A percentile compares a stretch with the other conserved stretches of the same genome.
Evolutionary conservation across 2,113 vertebrate genomes (phyloP).

Genomic region (Phoxinus phoxinus): DNA sequence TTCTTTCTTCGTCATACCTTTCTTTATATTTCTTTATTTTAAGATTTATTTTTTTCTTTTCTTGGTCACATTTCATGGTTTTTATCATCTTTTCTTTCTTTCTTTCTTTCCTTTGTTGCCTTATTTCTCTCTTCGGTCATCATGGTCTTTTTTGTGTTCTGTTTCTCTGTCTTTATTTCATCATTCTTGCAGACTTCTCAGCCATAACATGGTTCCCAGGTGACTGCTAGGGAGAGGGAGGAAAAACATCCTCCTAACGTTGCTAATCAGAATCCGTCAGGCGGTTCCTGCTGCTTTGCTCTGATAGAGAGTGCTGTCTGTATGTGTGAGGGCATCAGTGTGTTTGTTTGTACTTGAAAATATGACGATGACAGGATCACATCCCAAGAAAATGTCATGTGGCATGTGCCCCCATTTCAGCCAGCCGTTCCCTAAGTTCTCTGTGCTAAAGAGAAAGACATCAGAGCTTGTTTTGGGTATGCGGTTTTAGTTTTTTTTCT

Average conservation of each 20-base stretch:
- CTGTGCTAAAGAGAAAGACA: background rate
- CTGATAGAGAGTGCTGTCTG: constrained; percentile 30
- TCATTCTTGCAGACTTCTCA: constrained; percentile 68
- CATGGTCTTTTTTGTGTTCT: too few relatives aligned
- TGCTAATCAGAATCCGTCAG: constrained; percentile 65
- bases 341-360: background rate
- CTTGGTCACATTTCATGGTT: background rate
- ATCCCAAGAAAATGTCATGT: background rate
- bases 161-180: constrained; percentile 13
- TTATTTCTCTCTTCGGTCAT: background rate
- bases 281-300: constrained; percentile 60
- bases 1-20: background rate
- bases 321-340: constrained; percentile 12
- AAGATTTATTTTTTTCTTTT: background rate
- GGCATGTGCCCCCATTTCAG: background rate
- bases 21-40: background rate
- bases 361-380: background rate
- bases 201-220: constrained; percentile 68
- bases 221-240: constrained; percentile 51
- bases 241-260: constrained; percentile 55
- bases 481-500: too few relatives aligned
- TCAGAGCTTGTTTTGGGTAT: background rate
- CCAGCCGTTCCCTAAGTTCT: background rate
- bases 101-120: background rate
- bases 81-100: constrained; percentile 46